Base-by-base conservation (phyloP, 23 tunicate genomes). In the Diplosoma virens region DNA sequence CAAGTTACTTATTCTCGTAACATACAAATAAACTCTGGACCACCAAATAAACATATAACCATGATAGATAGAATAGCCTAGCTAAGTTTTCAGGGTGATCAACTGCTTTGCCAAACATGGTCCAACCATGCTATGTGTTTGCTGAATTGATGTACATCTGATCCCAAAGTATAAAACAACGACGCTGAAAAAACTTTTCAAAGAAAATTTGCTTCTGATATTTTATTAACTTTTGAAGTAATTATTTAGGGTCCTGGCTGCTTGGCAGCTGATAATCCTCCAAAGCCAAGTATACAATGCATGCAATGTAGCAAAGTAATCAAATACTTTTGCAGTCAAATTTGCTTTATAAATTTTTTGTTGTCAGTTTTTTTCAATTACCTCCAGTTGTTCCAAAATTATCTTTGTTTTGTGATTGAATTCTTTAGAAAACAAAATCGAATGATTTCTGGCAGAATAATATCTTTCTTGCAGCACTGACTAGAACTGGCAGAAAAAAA, bases 261-360 rank as follows among this genome's bases (percentile, higher is more conserved):
- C 74, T 67, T 2, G 74, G 74, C 52, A 67, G 27, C 5, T 50
- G 52, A 67, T 67, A 67, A 36, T 67, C 74, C n/a, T 67, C 36
- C 25, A 67, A 25, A 67, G 27, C 52, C 24, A 34, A 27, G 25
- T 36, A 52, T 67, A 67, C 27, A 67, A 67, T 17, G 52, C 27
- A 2, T 27, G 50, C 17, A 52, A 67, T 67, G 74, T 67, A 7
- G 52, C 35, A 37, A 67, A 36, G 27, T 67, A 67, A 18, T 67
- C 52, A 25, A 67, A 67, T 16, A 52, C 74, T 22, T 17, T n/a
- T n/a, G n/a, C n/a, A n/a, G n/a, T n/a, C n/a, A n/a, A n/a, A n/a
- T n/a, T n/a, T n/a, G n/a, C n/a, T n/a, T n/a, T n/a, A n/a, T n/a
- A n/a, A n/a, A n/a, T n/a, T n/a, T n/a, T n/a, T n/a, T n/a, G n/a